Base-by-base conservation (phyloP, 2,797 vertebrate species). In the Crenichthys baileyi region DNA sequence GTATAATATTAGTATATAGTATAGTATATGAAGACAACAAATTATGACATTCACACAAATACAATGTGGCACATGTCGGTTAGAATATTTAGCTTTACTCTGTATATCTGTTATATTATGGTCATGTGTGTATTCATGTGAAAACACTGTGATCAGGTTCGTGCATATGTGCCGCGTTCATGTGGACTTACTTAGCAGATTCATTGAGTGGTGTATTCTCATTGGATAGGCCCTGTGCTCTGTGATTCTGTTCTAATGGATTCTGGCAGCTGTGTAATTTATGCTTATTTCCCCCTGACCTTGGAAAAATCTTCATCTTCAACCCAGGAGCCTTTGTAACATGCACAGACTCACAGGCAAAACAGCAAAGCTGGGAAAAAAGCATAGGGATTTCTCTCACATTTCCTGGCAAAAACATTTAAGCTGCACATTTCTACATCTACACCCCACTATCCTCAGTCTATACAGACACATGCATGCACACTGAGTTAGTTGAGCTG, bases 241-340 rank as follows among this genome's bases (percentile, higher is more conserved):
- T 89, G 87, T 80, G 67, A 81, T 83, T 92, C 84, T 86, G 83
- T 87, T 78, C 78, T 95, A 95, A 95, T 93, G 83, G 87, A 88
- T 92, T 95, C 88, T 94, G 94, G 92, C 95, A 95, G 94, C 95
- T 94, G 94, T 95, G 93, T 94, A 95, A 95, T 95, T 95, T 92
- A 85, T 93, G 92, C 90, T 95, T 91, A 95, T 95, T 95, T 94
- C 91, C 87, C 84, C 75, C 72, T 92, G 93, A 94, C 95, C 93
- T 94, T 95, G 92, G 78, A 91, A 80, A 79, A 89, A 78, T 89
- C 75, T 83, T 89, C 73, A 90, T 92, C 81, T 87, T 83, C 65
- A 81, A 82, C 76, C 82, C 85, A 93, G 89, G 88, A 91, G 90
- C 79, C 88, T 79, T 89, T 77, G 76, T 75, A 81, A 79, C 46